These are phyloP conservation scores for Silurus aristotelis DNA, from an alignment of 2,797 vertebrate genomes.

Conservation along the genomic window DNA sequence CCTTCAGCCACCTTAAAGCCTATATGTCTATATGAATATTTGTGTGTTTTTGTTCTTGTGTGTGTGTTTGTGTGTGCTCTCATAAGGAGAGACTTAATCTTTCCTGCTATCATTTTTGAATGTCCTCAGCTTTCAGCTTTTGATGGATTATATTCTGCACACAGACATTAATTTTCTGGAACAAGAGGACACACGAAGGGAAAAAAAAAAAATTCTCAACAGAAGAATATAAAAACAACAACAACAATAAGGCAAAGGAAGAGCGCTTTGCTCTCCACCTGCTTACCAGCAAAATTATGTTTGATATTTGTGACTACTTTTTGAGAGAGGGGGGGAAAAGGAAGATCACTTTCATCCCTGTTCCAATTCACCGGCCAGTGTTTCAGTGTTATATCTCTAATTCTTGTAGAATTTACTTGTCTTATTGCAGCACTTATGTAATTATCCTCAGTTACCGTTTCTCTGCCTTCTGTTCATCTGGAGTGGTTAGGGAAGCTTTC, in stretches of 20 bases:
- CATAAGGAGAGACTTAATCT: slow-evolving; percentile 73
- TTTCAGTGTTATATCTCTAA: neutral
- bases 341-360: neutral
- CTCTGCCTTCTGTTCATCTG: slow-evolving; percentile 19
- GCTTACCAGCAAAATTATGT: neutral
- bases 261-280: neutral
- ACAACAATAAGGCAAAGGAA: slow-evolving; percentile 46
- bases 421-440: slow-evolving; percentile 35
- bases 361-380: neutral
- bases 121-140: slow-evolving; percentile 83
- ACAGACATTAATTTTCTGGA: slow-evolving; percentile 84
- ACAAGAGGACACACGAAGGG: slow-evolving; percentile 68
- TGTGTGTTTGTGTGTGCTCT: slow-evolving; percentile 44
- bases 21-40: slow-evolving; percentile 40
- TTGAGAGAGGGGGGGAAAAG: neutral
- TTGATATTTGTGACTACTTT: neutral
- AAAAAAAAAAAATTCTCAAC: slow-evolving; percentile 66
- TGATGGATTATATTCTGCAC: slow-evolving; percentile 82
- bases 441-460: slow-evolving; percentile 43
- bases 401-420: slow-evolving; percentile 1
- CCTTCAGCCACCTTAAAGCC: slow-evolving; percentile 60
- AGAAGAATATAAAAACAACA: slow-evolving; percentile 70
- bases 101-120: slow-evolving; percentile 80
- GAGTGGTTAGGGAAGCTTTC: slow-evolving; percentile 53
- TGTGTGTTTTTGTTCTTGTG: slow-evolving; percentile 31